phyloP scores from a whole-genome alignment of 2,113 vertebrate genomes.

The Ophthalmolycus amberensis region DNA sequence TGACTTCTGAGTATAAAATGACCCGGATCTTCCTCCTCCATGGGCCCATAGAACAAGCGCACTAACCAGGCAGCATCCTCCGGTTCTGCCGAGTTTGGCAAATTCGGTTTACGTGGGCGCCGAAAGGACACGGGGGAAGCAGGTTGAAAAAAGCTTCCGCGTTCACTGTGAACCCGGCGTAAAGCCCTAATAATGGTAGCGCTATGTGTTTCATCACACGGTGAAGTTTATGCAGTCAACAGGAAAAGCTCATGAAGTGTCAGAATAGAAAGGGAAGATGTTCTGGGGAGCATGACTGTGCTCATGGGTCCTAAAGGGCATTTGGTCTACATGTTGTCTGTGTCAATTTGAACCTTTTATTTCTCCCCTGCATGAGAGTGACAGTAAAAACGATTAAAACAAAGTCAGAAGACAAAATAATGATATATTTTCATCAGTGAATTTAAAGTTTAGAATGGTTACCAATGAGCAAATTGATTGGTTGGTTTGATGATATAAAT shows the following conservation, averaged over 20 bases:
- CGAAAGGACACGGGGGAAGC: not conserved
- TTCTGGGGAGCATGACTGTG: not conserved
- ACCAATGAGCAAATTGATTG: not conserved
- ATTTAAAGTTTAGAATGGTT: not conserved
- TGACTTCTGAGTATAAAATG: too few relatives aligned
- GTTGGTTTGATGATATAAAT: not conserved
- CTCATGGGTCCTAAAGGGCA: not conserved
- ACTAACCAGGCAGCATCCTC: too few relatives aligned
- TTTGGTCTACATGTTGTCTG: constrained; percentile 32
- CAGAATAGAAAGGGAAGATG: not conserved
- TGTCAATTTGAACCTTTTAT: constrained; percentile 38
- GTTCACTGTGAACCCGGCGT: not conserved
- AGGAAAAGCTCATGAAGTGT: not conserved
- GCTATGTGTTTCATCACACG: not conserved
- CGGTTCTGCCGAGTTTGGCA: too few relatives aligned
- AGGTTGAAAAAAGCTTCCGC: too few relatives aligned
- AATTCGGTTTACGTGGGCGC: too few relatives aligned
- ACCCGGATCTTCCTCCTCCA: too few relatives aligned
- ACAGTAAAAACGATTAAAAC: not conserved
- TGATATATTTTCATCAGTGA: not conserved
- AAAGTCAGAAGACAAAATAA: not conserved
- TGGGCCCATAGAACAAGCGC: too few relatives aligned
- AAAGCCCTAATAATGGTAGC: not conserved
- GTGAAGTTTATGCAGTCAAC: not conserved
- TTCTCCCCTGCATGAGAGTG: not conserved